Evolutionary conservation across 2,888 invertebrate genomes (phyloP).

Genomic region (Gastrophysa polygoni): DNA sequence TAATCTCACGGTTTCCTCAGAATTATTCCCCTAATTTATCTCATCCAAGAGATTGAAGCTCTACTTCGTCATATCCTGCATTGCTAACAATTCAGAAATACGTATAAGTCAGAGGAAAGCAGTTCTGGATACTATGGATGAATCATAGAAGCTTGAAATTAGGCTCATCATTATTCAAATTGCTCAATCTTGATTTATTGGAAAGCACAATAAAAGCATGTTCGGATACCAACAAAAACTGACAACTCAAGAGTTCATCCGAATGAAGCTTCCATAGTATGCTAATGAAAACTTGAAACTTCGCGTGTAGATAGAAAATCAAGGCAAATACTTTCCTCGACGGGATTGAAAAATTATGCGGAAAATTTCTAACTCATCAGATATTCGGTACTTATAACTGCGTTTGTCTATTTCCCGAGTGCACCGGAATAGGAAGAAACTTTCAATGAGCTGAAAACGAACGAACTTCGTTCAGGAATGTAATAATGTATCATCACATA

Average conservation of each 20-base stretch:
- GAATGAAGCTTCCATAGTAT: not conserved
- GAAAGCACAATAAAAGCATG: not conserved
- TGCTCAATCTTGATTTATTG: not conserved
- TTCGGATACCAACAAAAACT: not conserved
- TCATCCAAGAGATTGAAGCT: too few species aligned
- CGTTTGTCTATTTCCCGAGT: not conserved
- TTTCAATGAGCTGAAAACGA: not conserved
- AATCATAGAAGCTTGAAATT: too few species aligned
- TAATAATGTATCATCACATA: too few species aligned
- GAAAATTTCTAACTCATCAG: not conserved
- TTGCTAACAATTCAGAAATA: too few species aligned
- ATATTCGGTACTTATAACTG: not conserved
- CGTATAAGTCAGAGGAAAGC: too few species aligned
- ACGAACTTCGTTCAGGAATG: too few species aligned
- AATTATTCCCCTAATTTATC: too few species aligned
- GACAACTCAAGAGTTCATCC: not conserved
- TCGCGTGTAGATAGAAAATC: not conserved
- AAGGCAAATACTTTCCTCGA: not conserved
- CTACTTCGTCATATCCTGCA: too few species aligned
- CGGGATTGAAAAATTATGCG: conserved; percentile 9
- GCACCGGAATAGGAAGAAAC: not conserved
- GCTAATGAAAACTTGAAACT: not conserved
- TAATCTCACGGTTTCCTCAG: too few species aligned
- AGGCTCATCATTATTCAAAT: too few species aligned
- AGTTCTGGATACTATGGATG: too few species aligned